These are phyloP conservation scores for Drosophila pseudoananassae DNA, from an alignment of 1,140 invertebrate genomes.

Conservation along the genomic window DNA sequence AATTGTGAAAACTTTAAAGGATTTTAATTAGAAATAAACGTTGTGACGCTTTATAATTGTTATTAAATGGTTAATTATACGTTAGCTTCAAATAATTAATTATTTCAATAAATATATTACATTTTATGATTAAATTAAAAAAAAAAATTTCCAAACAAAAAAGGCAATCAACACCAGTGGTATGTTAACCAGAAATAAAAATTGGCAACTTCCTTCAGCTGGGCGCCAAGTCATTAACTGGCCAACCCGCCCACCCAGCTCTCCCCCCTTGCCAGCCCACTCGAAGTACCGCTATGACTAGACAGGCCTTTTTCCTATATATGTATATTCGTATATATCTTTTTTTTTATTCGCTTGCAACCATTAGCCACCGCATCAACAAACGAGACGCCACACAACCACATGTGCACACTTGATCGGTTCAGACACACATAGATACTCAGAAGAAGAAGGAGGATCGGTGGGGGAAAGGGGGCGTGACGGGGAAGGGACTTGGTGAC, in stretches of 20 bases:
- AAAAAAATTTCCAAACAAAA: neutral
- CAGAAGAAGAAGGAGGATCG: constrained; percentile 16
- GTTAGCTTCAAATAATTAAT: too few species aligned
- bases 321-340: constrained; percentile 32
- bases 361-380: constrained; percentile 62
- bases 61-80: neutral
- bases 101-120: neutral
- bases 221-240: constrained; percentile 78
- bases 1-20: neutral
- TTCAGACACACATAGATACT: constrained; percentile 40
- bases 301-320: constrained; percentile 47
- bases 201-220: constrained; percentile 72
- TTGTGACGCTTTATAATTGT: neutral
- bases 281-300: constrained; percentile 75
- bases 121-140: too few species aligned
- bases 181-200: constrained; percentile 45
- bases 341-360: constrained; percentile 36
- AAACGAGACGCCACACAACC: constrained; percentile 59
- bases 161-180: constrained; percentile 48
- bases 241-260: constrained; percentile 3
- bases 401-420: constrained; percentile 14
- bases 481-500: constrained; percentile 51
- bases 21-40: neutral
- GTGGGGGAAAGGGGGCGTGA: constrained; percentile 19
- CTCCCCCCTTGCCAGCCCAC: constrained; percentile 45